These are phyloP conservation scores for Chaenodraco wilsoni DNA, from an alignment of 2,797 vertebrate species.

Conservation along the genomic window DNA sequence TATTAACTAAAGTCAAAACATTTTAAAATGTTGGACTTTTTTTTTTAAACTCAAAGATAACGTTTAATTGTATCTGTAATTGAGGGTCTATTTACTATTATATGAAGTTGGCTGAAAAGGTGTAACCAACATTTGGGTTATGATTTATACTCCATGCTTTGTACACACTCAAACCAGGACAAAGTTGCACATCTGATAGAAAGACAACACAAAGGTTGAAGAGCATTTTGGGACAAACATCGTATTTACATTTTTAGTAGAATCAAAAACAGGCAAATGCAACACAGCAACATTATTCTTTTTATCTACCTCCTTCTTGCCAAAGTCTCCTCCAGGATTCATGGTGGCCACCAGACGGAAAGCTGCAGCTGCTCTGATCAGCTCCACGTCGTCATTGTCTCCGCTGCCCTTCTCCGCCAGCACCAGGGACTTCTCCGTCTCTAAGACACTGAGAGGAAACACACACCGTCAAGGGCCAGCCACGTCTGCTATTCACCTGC, in stretches of 20 bases:
- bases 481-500: background rate
- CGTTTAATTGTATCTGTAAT: no score
- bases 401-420: constrained; percentile 95
- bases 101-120: no score
- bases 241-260: background rate
- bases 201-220: background rate
- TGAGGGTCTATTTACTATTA: no score
- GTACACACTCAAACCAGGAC: no score
- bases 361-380: constrained; percentile 86
- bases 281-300: background rate
- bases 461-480: background rate
- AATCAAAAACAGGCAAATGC: background rate
- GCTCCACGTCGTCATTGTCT: constrained; percentile 89
- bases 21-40: no score
- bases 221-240: background rate
- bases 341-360: constrained; percentile 96
- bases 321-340: constrained; percentile 99
- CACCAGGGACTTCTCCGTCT: constrained; percentile 92
- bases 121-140: no score
- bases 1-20: no score
- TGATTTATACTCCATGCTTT: no score
- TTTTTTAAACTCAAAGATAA: no score
- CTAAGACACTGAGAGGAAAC: constrained; percentile 87
- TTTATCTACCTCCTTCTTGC: constrained; percentile 94
- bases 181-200: no score